These are phyloP conservation scores for Medauroidea extradentata DNA, from an alignment of 1,140 invertebrate species.

Conservation along the genomic window DNA sequence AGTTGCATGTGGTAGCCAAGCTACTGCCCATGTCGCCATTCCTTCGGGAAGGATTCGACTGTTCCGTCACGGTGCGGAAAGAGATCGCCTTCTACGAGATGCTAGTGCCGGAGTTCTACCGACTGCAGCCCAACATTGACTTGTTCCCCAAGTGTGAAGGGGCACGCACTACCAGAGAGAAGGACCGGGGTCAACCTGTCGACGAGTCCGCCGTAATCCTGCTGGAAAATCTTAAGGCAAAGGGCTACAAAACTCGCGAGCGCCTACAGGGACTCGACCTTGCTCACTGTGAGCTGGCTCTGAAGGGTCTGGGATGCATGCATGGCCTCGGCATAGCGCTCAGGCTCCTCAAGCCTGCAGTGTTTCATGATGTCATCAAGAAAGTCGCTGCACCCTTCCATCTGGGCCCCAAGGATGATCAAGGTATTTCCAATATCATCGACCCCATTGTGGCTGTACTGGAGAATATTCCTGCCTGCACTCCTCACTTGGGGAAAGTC, in stretches of 20 bases:
- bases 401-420: not conserved
- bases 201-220: conserved; percentile 5
- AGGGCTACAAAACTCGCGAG: not conserved
- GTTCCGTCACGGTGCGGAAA: not conserved
- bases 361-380: not conserved
- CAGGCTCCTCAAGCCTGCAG: not conserved
- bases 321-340: conserved; percentile 1
- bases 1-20: not conserved
- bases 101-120: not conserved
- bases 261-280: not conserved
- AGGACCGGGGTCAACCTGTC: not conserved
- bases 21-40: not conserved
- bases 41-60: not conserved
- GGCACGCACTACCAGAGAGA: not conserved
- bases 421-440: not conserved
- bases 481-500: not conserved
- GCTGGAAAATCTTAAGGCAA: not conserved
- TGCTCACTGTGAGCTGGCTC: conserved; percentile 1
- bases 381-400: not conserved
- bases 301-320: not conserved
- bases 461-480: not conserved
- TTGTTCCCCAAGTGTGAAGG: conserved; percentile 4
- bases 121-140: not conserved
- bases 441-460: not conserved
- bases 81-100: conserved; percentile 6